Percentiles rank a stretch among this genome's conserved stretches.
phyloP scores from a whole-genome alignment of 2,797 vertebrate species.

The Sebastes oblongus region DNA sequence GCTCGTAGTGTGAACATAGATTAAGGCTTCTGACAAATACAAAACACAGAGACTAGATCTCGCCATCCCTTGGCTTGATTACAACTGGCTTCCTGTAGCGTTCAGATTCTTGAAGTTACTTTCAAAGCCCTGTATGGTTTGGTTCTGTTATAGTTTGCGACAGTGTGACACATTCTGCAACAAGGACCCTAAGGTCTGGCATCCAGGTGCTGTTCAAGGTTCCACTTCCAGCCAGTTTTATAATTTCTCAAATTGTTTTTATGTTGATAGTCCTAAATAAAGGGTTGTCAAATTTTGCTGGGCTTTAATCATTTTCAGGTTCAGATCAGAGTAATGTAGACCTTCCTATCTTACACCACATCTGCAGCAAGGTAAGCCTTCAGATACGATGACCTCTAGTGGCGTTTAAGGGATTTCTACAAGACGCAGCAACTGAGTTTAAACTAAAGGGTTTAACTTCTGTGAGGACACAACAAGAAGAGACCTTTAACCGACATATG shows the following conservation, averaged over 20 bases:
- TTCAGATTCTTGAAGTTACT: not conserved
- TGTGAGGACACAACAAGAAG: too few relatives aligned
- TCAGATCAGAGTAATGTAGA: not conserved
- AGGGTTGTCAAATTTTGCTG: not conserved
- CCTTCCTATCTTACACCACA: not conserved
- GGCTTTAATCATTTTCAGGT: not conserved
- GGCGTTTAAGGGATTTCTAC: not conserved
- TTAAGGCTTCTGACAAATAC: too few relatives aligned
- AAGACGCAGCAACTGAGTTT: too few relatives aligned
- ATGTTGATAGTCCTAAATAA: not conserved
- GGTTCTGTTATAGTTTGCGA: not conserved
- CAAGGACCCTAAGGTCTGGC: not conserved
- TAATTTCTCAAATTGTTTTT: not conserved
- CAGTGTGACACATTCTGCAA: not conserved
- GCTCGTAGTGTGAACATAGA: too few relatives aligned
- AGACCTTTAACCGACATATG: too few relatives aligned
- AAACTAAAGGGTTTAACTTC: too few relatives aligned
- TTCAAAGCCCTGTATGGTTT: not conserved
- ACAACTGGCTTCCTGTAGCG: not conserved
- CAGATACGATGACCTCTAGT: not conserved
- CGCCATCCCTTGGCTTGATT: too few relatives aligned
- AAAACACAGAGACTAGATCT: too few relatives aligned
- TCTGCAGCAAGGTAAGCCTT: not conserved
- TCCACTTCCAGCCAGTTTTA: not conserved
- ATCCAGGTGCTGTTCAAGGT: not conserved